Evolutionary conservation across 2,888 invertebrate species (phyloP).

Genomic region (Clusia tigrina): DNA sequence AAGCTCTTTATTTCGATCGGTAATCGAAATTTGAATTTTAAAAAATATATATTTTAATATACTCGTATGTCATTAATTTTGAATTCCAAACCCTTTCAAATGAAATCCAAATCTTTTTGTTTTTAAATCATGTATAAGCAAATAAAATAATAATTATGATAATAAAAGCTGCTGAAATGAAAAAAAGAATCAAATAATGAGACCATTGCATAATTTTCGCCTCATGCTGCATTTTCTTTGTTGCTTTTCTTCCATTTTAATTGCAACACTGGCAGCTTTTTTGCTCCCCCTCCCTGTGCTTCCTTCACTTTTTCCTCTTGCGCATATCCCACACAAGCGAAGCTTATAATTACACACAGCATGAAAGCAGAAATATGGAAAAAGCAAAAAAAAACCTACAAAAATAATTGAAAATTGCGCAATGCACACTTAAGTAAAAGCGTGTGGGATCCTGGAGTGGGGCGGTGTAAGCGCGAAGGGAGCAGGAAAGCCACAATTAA

Average conservation of each 20-base stretch:
- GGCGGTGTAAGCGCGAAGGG: background rate
- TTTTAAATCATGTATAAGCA: background rate
- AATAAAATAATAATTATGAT: background rate
- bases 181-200: conserved; percentile 32
- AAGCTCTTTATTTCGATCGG: too few species aligned
- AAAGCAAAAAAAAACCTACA: conserved; percentile 41
- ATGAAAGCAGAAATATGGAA: conserved; percentile 22
- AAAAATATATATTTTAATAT: too few species aligned
- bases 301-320: background rate
- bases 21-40: too few species aligned
- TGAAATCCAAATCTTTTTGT: too few species aligned
- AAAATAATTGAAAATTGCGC: conserved; percentile 61
- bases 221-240: background rate
- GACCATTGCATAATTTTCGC: conserved; percentile 41
- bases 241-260: conserved; percentile 27
- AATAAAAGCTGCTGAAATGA: background rate
- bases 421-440: conserved; percentile 48
- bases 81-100: too few species aligned
- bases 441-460: background rate
- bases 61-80: too few species aligned
- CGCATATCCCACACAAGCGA: background rate
- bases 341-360: background rate
- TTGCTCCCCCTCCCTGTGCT: background rate
- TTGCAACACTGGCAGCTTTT: conserved; percentile 38
- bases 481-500: conserved; percentile 35